Percentiles rank a stretch among this genome's conserved stretches.
These are phyloP conservation scores for Habroteleia sp. DNA, from an alignment of 2,888 invertebrate genomes.

Conservation along the genomic window DNA sequence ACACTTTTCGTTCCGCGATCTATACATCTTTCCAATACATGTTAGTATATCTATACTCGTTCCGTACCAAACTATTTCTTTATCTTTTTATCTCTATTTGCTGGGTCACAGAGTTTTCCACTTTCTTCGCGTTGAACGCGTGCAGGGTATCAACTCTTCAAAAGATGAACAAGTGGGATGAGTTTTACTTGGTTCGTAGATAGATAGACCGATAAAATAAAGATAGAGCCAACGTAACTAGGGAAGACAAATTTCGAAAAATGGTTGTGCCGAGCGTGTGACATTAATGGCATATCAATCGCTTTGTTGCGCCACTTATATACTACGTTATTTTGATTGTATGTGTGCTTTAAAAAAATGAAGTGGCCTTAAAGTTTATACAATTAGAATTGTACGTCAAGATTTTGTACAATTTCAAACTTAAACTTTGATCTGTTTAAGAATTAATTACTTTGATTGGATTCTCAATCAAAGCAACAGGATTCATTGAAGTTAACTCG, in stretches of 20 bases:
- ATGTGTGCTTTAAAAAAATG: background rate
- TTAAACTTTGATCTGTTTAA: constrained; percentile 18
- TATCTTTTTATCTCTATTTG: constrained; percentile 59
- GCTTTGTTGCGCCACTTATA: background rate
- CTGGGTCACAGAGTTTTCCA: constrained; percentile 60
- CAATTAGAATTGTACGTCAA: too few relatives aligned
- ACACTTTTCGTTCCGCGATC: constrained; percentile 32
- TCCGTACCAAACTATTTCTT: constrained; percentile 42
- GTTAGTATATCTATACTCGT: constrained; percentile 24
- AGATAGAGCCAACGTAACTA: constrained; percentile 37
- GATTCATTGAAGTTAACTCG: constrained; percentile 27
- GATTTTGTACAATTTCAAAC: constrained; percentile 6
- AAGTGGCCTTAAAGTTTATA: constrained; percentile 1
- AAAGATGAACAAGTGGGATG: constrained; percentile 57
- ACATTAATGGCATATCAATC: constrained; percentile 22
- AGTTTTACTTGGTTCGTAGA: constrained; percentile 30
- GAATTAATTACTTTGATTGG: constrained; percentile 43
- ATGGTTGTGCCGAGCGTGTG: constrained; percentile 20
- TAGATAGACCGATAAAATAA: constrained; percentile 52
- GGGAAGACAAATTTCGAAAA: constrained; percentile 39
- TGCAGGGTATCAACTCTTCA: constrained; percentile 52
- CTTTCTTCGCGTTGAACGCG: constrained; percentile 56
- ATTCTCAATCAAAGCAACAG: constrained; percentile 18
- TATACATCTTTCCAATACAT: constrained; percentile 18
- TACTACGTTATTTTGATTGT: background rate